Conservation (phyloP, 2,113 vertebrate genomes). For the Phyllostomus discolor region DNA sequence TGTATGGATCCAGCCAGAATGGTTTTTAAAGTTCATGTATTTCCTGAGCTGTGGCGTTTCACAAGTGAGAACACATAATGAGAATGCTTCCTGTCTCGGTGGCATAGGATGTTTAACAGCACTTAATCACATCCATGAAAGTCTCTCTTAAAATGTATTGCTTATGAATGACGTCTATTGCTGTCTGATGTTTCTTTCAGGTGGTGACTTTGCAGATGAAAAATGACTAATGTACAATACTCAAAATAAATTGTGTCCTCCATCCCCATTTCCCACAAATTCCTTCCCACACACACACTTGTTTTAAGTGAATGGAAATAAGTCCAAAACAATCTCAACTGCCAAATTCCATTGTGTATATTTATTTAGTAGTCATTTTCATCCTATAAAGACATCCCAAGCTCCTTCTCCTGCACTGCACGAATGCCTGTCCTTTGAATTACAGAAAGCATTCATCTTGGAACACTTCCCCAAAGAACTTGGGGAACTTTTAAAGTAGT, state of each 20-base stretch:
- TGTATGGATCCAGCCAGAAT: background rate
- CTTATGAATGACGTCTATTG: constrained; percentile 62
- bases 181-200: constrained; percentile 61
- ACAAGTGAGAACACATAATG: constrained; percentile 42
- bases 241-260: constrained; percentile 62
- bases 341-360: constrained; percentile 54
- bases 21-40: constrained; percentile 40
- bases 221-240: constrained; percentile 62
- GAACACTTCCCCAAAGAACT: background rate
- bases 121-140: constrained; percentile 36
- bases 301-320: constrained; percentile 66
- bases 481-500: background rate
- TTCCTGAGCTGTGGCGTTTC: constrained; percentile 58
- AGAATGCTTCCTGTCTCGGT: constrained; percentile 42
- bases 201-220: constrained; percentile 54
- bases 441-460: constrained; percentile 19
- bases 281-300: constrained; percentile 58
- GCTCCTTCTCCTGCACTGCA: background rate
- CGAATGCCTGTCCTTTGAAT: background rate
- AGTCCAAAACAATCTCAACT: constrained; percentile 40
- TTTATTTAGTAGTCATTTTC: constrained; percentile 28
- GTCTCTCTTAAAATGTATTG: constrained; percentile 9
- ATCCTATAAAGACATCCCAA: background rate
- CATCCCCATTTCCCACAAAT: constrained; percentile 53
- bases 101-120: constrained; percentile 2